A percentile compares a stretch with the other conserved stretches of the same genome.
Conservation (phyloP, 53 echinoderm and acorn worm species). For the Holothuria scabra region DNA sequence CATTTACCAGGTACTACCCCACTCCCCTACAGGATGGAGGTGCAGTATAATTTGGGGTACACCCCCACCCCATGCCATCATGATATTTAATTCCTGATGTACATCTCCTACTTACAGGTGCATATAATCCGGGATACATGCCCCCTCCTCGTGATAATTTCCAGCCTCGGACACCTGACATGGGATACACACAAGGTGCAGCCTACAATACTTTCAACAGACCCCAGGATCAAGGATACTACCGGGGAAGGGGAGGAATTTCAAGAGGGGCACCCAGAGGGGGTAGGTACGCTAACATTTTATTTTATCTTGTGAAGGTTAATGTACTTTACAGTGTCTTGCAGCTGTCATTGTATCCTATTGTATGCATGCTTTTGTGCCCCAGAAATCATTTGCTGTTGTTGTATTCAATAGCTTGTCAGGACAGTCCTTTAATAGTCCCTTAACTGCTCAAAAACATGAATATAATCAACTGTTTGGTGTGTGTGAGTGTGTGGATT, state of each 20-base stretch:
- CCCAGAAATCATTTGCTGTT: too few relatives aligned
- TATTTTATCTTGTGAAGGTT: not conserved
- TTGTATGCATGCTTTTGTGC: too few relatives aligned
- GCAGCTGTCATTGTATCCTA: too few relatives aligned
- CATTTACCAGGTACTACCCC: too few relatives aligned
- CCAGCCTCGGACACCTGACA: conserved; percentile 76
- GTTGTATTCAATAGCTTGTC: too few relatives aligned
- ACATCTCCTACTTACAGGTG: not conserved
- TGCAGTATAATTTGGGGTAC: too few relatives aligned
- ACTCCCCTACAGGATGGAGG: too few relatives aligned
- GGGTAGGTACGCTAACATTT: conserved; percentile 42
- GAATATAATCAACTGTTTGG: too few relatives aligned
- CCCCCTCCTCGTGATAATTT: conserved; percentile 45
- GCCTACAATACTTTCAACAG: conserved; percentile 64
- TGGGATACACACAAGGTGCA: conserved; percentile 62
- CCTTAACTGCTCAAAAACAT: too few relatives aligned
- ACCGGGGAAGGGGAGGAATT: conserved; percentile 53
- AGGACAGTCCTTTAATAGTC: too few relatives aligned
- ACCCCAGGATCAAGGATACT: conserved; percentile 68
- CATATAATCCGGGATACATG: conserved; percentile 41
- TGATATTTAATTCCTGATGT: not conserved
- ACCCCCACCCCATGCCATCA: too few relatives aligned
- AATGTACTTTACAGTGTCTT: not conserved
- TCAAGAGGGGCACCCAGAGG: conserved; percentile 65
- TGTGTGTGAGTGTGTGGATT: too few relatives aligned